Evolutionary conservation across 2,888 invertebrate genomes (phyloP).

Genomic region (Drosophila macrospina): DNA sequence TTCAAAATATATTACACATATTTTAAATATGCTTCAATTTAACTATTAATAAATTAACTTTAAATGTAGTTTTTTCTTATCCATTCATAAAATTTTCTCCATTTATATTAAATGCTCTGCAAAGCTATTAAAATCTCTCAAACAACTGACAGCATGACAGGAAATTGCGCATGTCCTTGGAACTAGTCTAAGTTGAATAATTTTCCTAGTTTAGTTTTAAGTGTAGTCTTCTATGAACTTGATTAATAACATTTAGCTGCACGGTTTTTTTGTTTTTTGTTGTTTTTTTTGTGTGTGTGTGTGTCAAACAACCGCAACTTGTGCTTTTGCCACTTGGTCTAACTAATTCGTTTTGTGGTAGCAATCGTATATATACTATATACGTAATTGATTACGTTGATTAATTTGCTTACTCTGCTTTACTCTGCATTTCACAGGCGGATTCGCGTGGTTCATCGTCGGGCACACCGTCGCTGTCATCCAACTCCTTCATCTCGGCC

Average conservation of each 20-base stretch:
- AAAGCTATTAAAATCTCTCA: conserved; percentile 1
- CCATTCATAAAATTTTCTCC: too few relatives aligned
- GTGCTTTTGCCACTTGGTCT: conserved; percentile 54
- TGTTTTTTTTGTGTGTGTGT: too few relatives aligned
- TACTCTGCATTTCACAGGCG: conserved; percentile 75
- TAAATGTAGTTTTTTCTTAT: too few relatives aligned
- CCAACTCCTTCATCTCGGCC: conserved; percentile 94
- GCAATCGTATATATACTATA: conserved; percentile 7
- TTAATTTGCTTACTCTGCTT: conserved; percentile 8
- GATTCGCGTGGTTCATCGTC: conserved; percentile 88
- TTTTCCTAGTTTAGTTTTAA: conserved; percentile 53
- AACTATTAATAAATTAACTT: too few relatives aligned
- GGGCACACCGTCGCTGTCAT: conserved; percentile 92
- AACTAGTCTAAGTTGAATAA: conserved; percentile 47
- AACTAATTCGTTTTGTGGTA: conserved; percentile 39
- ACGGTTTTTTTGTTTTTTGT: conserved; percentile 13
- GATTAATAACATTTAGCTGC: conserved; percentile 14
- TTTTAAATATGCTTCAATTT: too few relatives aligned
- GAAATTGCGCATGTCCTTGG: conserved; percentile 33
- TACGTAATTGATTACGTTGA: not conserved
- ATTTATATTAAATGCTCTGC: too few relatives aligned
- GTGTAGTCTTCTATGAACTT: conserved; percentile 15
- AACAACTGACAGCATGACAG: conserved; percentile 20
- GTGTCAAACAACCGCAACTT: conserved; percentile 18
- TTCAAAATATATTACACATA: too few relatives aligned